Conservation (phyloP, 2,113 vertebrate genomes). For the Chrysemys picta region DNA sequence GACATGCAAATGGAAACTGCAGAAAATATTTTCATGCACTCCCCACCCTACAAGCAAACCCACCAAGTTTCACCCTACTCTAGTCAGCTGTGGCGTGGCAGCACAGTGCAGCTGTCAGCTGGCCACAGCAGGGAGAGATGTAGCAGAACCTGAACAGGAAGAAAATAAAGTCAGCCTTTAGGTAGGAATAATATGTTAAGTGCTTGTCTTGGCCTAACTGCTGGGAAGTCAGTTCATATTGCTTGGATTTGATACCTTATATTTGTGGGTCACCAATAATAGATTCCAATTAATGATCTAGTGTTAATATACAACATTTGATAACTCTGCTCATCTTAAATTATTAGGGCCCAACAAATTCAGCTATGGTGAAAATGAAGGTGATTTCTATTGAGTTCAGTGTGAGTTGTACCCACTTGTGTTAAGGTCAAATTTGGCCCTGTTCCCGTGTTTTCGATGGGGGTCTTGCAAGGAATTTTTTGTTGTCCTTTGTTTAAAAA, state of each 20-base stretch:
- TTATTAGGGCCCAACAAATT: not conserved
- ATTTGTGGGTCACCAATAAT: not conserved
- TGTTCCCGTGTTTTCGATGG: not conserved
- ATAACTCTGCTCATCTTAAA: not conserved
- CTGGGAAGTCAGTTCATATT: not conserved
- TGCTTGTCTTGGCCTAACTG: not conserved
- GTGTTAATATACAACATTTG: not conserved
- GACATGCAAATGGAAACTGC: constrained; percentile 66
- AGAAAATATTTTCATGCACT: constrained; percentile 66
- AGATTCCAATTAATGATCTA: not conserved
- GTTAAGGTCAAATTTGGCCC: not conserved
- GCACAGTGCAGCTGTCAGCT: constrained; percentile 31
- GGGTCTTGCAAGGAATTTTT: not conserved
- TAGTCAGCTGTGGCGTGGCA: constrained; percentile 49
- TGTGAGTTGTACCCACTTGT: not conserved
- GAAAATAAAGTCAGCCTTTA: constrained; percentile 36
- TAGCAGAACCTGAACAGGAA: not conserved
- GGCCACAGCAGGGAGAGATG: constrained; percentile 35
- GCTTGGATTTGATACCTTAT: not conserved
- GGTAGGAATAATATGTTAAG: not conserved
- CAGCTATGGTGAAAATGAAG: not conserved
- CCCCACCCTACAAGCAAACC: constrained; percentile 65
- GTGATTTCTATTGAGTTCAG: not conserved
- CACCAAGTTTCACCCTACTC: constrained; percentile 12
- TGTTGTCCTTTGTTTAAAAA: constrained; percentile 18